phyloP scores from a whole-genome alignment of 1,140 invertebrate species.

The Drosophila nasuta region DNA sequence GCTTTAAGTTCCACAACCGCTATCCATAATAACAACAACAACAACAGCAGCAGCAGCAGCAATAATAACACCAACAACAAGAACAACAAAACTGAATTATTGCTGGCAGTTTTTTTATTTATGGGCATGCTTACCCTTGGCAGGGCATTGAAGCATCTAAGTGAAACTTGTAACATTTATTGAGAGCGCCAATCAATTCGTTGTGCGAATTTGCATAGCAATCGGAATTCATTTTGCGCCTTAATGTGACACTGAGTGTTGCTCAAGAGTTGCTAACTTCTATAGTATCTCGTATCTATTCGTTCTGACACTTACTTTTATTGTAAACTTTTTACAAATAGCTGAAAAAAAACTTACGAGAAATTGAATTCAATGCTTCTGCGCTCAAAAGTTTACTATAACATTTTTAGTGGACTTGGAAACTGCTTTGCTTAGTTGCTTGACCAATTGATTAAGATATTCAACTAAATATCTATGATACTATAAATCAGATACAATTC shows the following conservation, averaged over 20 bases:
- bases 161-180: conserved; percentile 39
- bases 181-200: conserved; percentile 31
- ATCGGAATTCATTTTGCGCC: conserved; percentile 6
- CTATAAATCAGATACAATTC: no score
- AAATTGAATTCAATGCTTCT: not conserved
- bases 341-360: no score
- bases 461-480: no score
- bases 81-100: conserved; percentile 45
- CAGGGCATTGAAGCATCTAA: conserved; percentile 18
- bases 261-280: not conserved
- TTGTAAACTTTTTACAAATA: not conserved
- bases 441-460: no score
- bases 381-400: not conserved
- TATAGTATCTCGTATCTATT: not conserved
- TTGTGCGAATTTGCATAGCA: conserved; percentile 20
- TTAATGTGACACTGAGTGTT: conserved; percentile 8
- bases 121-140: conserved; percentile 5
- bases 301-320: not conserved
- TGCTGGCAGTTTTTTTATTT: conserved; percentile 42
- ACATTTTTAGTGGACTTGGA: not conserved
- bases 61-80: conserved; percentile 6
- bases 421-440: no score
- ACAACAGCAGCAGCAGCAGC: conserved; percentile 17
- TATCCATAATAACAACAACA: conserved; percentile 21
- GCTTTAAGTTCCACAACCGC: conserved; percentile 27